A percentile compares a stretch with the other conserved stretches of the same genome.
These are phyloP conservation scores for Halcyon senegalensis DNA, from an alignment of 2,113 vertebrate genomes.

Conservation along the genomic window DNA sequence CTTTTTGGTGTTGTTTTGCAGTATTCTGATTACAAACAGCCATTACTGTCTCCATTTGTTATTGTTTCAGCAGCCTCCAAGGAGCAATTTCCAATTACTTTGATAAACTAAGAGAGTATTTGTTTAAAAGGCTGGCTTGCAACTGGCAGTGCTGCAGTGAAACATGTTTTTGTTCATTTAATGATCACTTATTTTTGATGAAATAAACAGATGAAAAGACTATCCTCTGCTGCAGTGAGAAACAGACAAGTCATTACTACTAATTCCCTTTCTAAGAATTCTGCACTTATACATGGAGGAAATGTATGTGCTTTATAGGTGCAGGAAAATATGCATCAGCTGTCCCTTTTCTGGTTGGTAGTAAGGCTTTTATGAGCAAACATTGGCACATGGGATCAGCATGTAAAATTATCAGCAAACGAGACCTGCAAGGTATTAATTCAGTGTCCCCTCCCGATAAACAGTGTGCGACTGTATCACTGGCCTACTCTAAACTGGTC, in stretches of 20 bases:
- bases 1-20: background rate
- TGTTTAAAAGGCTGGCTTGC: conserved; percentile 25
- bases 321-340: background rate
- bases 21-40: conserved; percentile 10
- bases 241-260: background rate
- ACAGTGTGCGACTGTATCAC: background rate
- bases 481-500: background rate
- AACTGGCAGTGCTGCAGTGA: background rate
- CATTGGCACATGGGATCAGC: background rate
- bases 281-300: background rate
- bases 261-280: conserved; percentile 20
- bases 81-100: conserved; percentile 44
- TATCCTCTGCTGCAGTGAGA: background rate
- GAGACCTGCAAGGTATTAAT: background rate
- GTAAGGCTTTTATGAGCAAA: background rate
- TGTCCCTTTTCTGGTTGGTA: background rate
- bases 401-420: background rate
- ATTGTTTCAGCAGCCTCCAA: conserved; percentile 35
- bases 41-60: conserved; percentile 28
- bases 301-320: background rate
- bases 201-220: conserved; percentile 4
- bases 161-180: background rate
- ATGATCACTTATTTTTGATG: conserved; percentile 1
- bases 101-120: conserved; percentile 13
- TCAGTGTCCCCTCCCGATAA: background rate